phyloP scores from a whole-genome alignment of 2,113 vertebrate genomes.

The Miniopterus natalensis region DNA sequence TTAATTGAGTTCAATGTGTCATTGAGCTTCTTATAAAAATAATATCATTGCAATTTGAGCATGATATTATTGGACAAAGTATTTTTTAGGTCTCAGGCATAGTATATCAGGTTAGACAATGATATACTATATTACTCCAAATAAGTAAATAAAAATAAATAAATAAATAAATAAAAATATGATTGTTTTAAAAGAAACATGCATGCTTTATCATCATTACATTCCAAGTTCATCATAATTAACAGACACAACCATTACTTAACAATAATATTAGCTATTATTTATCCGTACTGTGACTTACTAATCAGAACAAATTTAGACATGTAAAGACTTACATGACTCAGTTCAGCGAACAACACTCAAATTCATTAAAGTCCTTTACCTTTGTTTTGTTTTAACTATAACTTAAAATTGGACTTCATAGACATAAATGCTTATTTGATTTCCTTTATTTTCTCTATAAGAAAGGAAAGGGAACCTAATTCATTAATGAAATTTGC shows the following conservation, averaged over 20 bases:
- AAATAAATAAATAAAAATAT: constrained; percentile 50
- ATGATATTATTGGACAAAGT: background rate
- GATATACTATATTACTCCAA: constrained; percentile 16
- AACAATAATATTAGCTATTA: constrained; percentile 68
- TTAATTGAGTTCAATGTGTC: background rate
- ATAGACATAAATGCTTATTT: background rate
- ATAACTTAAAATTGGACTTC: constrained; percentile 21
- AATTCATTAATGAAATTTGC: constrained; percentile 32
- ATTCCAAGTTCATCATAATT: constrained; percentile 77
- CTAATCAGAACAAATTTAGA: constrained; percentile 33
- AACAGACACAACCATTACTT: constrained; percentile 67
- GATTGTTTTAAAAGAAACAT: constrained; percentile 55
- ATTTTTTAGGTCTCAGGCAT: background rate
- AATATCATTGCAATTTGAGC: background rate
- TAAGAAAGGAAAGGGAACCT: background rate
- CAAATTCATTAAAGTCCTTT: background rate
- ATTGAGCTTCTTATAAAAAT: background rate
- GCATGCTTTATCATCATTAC: constrained; percentile 70
- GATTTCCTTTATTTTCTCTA: constrained; percentile 41
- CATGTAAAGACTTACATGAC: constrained; percentile 45
- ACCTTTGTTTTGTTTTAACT: constrained; percentile 36
- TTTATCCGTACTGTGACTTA: constrained; percentile 68
- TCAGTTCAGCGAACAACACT: background rate
- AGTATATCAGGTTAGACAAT: background rate
- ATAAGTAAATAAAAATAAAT: constrained; percentile 25